Base-by-base conservation (phyloP, 1,140 invertebrate genomes). In the Lucilia sericata region DNA sequence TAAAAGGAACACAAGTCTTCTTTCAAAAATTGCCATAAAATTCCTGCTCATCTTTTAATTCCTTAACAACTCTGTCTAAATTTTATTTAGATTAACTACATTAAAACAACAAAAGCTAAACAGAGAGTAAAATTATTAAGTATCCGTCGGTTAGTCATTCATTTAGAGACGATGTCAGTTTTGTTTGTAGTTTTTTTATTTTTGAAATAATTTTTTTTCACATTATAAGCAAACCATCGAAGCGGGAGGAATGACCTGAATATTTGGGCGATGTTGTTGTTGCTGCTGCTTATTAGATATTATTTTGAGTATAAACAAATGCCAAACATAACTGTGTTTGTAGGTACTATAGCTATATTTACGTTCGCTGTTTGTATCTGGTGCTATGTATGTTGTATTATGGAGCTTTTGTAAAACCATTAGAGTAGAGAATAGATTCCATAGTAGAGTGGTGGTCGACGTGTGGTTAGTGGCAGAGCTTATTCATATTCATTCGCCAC, bases 211-310 rank as follows among this genome's bases (percentile, higher is more conserved):
- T 30, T 34, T 74, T 12, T 47, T 78, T 78, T 78, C 25, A 42
- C 47, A 21, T 14, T 70, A 51, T 49, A 9, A 47, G 49, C 76
- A 80, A 80, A 80, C 8, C 76, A 80, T 49, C 47, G 76, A 80
- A 80, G 76, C 76, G 76, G 76, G 76, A 80, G 76, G 76, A 80
- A 80, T 80, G 76, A 80, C 76, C 76, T 80, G 76, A 80, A 80
- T 80, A 80, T 80, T 80, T 80, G 34, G 76, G 42, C 51, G 76
- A 80, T 80, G 42, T 51, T 49, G 75, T 19, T 42, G 74, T 21
- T 60, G 55, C 14, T 21, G 65, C n/a, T 21, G 65, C 17, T 19
- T 30, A 10, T 19, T 70, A 70, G 0, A 60, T n/a, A 14, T 17
- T 60, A 21, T 10, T 70, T 70, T 70, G 21, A 60, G n/a, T n/a